Base-by-base conservation (phyloP, 2,888 invertebrate species). In the Perizoma flavofasciatum region DNA sequence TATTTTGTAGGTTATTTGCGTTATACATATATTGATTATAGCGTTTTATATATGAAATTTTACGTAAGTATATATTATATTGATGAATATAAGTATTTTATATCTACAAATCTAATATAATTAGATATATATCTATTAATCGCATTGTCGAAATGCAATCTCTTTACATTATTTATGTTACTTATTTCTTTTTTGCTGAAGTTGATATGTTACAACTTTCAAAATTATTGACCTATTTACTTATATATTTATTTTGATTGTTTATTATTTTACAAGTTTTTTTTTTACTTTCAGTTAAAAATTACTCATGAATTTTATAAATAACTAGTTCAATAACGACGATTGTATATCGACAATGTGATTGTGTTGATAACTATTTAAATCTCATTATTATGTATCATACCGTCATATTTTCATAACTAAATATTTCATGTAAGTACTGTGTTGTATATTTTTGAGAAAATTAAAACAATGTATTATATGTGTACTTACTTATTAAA, bases 1-100 rank as follows among this genome's bases (percentile, higher is more conserved):
- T 83, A 80, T 79, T 77, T 78, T 82, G 78, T 81, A 83, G 78
- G 75, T 80, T 80, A 79, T 82, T 77, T 81, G 78, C 77, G 78
- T 78, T 73, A 72, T 72, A 73, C 7, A 22, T 22, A 22, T 79
- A 77, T 79, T 78, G 77, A 82, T 79, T 85, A 78, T 81, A 83
- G 80, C 85, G 82, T 79, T 79, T 81, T 81, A 79, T 77, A 62
- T 66, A 67, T 75, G 59, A 70, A 74, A 66, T 68, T 73, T 50
- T 73, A 68, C 57, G 65, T 69, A 66, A 66, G 69, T 67, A 65
- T 71, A 66, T 67, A 62, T 68, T 71, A 64, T 67, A 66, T 69
- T 64, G 34, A 59, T 57, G 65, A 60, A 62, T 65, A 63, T 66
- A 64, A 64, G 57, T 64, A 65, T 69, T 64, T 63, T 66, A 55